Conservation (phyloP, 2,888 invertebrate genomes). For the Ophion slaviceki region DNA sequence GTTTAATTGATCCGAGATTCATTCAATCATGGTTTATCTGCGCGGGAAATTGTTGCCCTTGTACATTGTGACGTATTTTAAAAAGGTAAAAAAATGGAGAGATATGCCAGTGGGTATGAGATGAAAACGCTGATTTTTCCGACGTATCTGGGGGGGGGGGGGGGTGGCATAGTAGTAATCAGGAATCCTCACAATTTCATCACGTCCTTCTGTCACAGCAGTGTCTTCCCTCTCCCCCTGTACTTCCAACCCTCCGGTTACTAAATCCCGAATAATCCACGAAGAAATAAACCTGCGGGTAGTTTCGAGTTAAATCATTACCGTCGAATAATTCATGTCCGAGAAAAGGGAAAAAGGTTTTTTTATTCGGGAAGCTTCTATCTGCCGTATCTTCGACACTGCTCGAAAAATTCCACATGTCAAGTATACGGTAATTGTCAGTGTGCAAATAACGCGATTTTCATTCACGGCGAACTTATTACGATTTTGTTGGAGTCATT, state of each 20-base stretch:
- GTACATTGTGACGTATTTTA: conserved; percentile 86
- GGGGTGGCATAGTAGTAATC: not conserved
- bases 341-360: not conserved
- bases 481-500: not conserved
- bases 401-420: no score
- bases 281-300: not conserved
- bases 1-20: not conserved
- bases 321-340: not conserved
- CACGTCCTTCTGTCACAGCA: not conserved
- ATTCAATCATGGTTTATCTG: conserved; percentile 75
- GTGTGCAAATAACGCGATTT: no score
- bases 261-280: not conserved
- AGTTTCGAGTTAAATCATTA: not conserved
- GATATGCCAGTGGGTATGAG: not conserved
- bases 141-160: not conserved
- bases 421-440: no score
- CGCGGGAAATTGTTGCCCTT: conserved; percentile 85
- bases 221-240: not conserved
- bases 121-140: not conserved
- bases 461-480: no score
- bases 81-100: conserved; percentile 84
- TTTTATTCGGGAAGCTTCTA: no score
- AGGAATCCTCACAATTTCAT: not conserved
- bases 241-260: not conserved
- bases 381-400: no score